Conservation (phyloP, 2,113 vertebrate genomes). For the Ochotona curzoniae region DNA sequence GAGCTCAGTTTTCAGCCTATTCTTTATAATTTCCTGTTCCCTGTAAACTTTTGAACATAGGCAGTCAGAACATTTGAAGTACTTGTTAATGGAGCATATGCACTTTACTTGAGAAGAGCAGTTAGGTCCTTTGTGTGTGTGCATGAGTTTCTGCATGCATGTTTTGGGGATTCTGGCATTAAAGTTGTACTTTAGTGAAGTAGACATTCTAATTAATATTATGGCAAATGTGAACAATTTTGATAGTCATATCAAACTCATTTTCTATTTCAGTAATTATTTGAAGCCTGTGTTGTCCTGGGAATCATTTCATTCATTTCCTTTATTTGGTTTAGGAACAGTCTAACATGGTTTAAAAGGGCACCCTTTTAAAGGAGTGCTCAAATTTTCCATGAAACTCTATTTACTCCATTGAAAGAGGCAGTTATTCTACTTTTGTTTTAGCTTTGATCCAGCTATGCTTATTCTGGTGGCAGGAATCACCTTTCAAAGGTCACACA, state of each 20-base stretch:
- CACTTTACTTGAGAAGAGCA: background rate
- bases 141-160: background rate
- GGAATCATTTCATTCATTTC: background rate
- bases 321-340: conserved; percentile 13
- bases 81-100: background rate
- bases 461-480: conserved; percentile 54
- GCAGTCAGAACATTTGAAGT: background rate
- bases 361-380: background rate
- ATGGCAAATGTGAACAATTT: background rate
- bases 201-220: background rate
- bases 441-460: background rate
- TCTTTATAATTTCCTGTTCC: background rate
- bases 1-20: background rate
- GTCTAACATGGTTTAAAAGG: background rate
- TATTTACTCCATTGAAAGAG: conserved; percentile 1
- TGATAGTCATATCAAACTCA: background rate
- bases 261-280: background rate
- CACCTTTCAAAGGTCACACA: conserved; percentile 63
- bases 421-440: conserved; percentile 13
- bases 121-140: background rate
- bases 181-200: background rate
- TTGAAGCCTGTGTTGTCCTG: background rate
- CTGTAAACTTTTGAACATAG: background rate
- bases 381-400: conserved; percentile 54
- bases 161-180: background rate